phyloP scores from a whole-genome alignment of 2,888 invertebrate genomes.

The Steinernema scapterisci region DNA sequence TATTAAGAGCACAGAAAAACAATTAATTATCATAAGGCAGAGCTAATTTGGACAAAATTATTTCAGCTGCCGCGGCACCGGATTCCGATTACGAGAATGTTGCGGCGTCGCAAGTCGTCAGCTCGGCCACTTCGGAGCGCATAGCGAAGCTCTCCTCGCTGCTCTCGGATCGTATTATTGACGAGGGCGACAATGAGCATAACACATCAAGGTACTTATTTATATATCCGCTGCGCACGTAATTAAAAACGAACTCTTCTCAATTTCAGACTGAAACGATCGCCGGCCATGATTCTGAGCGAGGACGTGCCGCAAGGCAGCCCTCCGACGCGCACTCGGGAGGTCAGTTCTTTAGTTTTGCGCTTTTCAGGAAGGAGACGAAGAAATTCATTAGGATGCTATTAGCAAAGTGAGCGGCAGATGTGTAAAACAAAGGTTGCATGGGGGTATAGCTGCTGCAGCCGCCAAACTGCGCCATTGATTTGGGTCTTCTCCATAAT shows the following conservation, averaged over 20 bases:
- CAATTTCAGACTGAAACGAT: conserved; percentile 63
- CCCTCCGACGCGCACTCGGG: background rate
- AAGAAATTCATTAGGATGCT: too few species aligned
- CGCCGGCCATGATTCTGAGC: conserved; percentile 67
- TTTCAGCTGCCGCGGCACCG: background rate
- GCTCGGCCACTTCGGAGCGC: conserved; percentile 14
- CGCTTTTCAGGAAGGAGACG: too few species aligned
- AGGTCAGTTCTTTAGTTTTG: conserved; percentile 3
- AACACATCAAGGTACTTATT: conserved; percentile 36
- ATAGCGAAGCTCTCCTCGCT: conserved; percentile 12
- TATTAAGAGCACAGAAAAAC: conserved; percentile 3
- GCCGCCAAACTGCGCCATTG: background rate
- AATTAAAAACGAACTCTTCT: background rate
- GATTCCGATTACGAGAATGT: conserved; percentile 10
- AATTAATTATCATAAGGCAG: background rate
- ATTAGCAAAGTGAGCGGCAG: background rate
- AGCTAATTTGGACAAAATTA: background rate
- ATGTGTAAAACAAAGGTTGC: background rate
- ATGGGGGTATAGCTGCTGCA: background rate
- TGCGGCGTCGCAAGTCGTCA: background rate
- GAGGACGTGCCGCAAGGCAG: conserved; percentile 17
- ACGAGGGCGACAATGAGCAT: conserved; percentile 34
- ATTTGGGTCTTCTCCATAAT: conserved; percentile 23
- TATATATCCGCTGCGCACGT: background rate
- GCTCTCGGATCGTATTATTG: conserved; percentile 9